phyloP scores from a whole-genome alignment of 1,140 invertebrate species.

The Drosophila pectinifera region DNA sequence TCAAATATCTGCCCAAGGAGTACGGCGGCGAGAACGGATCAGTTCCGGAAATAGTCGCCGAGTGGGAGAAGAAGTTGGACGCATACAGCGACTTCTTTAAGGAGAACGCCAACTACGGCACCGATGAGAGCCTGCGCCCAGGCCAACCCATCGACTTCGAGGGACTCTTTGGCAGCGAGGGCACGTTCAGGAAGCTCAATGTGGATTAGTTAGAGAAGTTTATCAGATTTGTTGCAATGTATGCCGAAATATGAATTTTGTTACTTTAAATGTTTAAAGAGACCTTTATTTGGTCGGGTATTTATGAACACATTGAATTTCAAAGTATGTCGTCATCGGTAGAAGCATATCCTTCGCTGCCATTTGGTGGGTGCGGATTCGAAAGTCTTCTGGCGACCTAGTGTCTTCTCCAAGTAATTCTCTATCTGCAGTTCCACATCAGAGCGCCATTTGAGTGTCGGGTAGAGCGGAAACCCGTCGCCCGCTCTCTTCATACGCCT shows the following conservation, averaged over 20 bases:
- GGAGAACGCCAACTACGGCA: slow-evolving; percentile 86
- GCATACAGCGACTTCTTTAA: slow-evolving; percentile 87
- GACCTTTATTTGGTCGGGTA: too few relatives aligned
- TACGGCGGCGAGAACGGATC: slow-evolving; percentile 86
- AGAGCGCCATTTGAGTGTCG: slow-evolving; percentile 87
- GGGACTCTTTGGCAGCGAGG: slow-evolving; percentile 74
- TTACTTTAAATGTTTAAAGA: slow-evolving; percentile 2
- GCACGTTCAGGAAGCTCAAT: slow-evolving; percentile 76
- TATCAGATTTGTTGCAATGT: not conserved
- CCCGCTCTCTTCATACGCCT: slow-evolving; percentile 88
- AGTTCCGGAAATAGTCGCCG: slow-evolving; percentile 85
- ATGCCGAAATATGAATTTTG: slow-evolving; percentile 6
- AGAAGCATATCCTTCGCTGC: slow-evolving; percentile 88
- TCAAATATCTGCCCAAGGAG: slow-evolving; percentile 86
- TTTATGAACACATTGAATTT: too few relatives aligned
- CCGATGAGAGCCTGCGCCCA: slow-evolving; percentile 87
- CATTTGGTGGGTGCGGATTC: slow-evolving; percentile 88
- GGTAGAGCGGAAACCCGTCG: slow-evolving; percentile 87
- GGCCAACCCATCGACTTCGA: slow-evolving; percentile 87
- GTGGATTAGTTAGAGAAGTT: slow-evolving; percentile 49
- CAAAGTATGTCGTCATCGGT: slow-evolving; percentile 31
- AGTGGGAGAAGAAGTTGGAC: slow-evolving; percentile 87
- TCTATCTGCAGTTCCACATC: slow-evolving; percentile 88
- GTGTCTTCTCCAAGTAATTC: slow-evolving; percentile 85
- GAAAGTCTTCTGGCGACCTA: slow-evolving; percentile 86